A percentile compares a stretch with the other conserved stretches of the same genome.
These are phyloP conservation scores for Noctilio leporinus DNA, from an alignment of 2,113 vertebrate genomes.

Conservation along the genomic window DNA sequence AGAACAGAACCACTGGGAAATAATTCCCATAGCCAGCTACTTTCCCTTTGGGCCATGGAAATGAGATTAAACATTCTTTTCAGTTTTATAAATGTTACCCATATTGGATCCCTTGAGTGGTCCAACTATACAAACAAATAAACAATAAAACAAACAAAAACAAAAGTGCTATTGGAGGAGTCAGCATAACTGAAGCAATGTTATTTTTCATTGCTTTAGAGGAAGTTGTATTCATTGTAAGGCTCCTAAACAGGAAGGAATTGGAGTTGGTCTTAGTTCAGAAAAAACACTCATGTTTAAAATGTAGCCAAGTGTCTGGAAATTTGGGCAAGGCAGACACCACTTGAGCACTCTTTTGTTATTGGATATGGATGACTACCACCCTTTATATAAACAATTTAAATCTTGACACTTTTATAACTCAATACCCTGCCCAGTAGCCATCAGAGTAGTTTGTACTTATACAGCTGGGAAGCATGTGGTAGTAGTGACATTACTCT, in stretches of 20 bases:
- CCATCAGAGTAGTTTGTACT: too few relatives aligned
- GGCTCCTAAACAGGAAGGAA: neutral
- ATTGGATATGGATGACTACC: neutral
- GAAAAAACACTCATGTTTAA: neutral
- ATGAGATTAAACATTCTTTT: neutral
- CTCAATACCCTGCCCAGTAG: neutral
- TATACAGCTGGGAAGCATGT: fast-evolving
- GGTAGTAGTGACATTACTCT: neutral
- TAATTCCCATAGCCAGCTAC: neutral
- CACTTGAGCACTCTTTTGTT: neutral
- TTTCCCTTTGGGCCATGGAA: neutral
- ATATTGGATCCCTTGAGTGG: neutral
- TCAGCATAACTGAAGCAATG: neutral
- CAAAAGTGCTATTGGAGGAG: neutral
- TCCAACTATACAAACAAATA: neutral
- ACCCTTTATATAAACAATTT: neutral
- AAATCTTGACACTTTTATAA: neutral
- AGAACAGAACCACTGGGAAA: neutral
- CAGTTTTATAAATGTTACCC: neutral
- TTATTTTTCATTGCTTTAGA: neutral
- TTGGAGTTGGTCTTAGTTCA: neutral
- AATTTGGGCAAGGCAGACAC: neutral
- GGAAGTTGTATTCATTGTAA: neutral
- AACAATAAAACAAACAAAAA: neutral
- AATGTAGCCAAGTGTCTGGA: neutral